Evolutionary conservation across 2,888 invertebrate species (phyloP).

Genomic region (Elaeidobius kamerunicus): DNA sequence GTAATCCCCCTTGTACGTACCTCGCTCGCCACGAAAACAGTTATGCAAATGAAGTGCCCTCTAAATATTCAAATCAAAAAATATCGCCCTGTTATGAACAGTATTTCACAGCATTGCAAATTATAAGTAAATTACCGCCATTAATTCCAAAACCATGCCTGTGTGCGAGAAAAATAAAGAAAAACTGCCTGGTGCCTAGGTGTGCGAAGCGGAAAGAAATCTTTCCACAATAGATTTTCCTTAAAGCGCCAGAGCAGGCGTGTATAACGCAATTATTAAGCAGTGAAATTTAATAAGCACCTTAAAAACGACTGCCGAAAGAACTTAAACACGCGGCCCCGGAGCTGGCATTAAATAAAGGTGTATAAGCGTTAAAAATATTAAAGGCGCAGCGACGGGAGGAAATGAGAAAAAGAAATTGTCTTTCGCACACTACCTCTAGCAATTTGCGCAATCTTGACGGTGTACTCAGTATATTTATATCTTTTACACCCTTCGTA

Average conservation of each 20-base stretch:
- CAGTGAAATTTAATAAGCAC: conserved; percentile 48
- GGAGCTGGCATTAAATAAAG: conserved; percentile 47
- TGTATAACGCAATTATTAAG: conserved; percentile 46
- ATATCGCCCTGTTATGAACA: conserved; percentile 5
- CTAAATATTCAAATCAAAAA: conserved; percentile 10
- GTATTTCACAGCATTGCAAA: conserved; percentile 18
- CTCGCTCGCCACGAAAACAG: no score
- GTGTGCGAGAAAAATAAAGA: conserved; percentile 26
- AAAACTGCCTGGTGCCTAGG: conserved; percentile 24
- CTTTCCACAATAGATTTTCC: conserved; percentile 40
- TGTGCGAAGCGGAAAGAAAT: conserved; percentile 35
- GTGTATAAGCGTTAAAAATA: conserved; percentile 48
- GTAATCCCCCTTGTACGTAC: no score
- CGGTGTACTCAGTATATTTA: conserved; percentile 49
- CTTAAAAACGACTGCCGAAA: conserved; percentile 41
- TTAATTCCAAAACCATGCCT: conserved; percentile 20
- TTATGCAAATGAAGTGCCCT: neutral
- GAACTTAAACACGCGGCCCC: conserved; percentile 45
- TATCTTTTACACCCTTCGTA: conserved; percentile 38
- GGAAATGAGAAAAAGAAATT: conserved; percentile 33
- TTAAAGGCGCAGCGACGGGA: conserved; percentile 37
- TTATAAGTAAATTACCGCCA: conserved; percentile 27
- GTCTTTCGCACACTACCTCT: conserved; percentile 42
- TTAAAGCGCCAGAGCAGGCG: conserved; percentile 35
- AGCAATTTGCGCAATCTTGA: conserved; percentile 48